phyloP scores from a whole-genome alignment of 2,888 invertebrate genomes.

The Drosophila multiciliata region DNA sequence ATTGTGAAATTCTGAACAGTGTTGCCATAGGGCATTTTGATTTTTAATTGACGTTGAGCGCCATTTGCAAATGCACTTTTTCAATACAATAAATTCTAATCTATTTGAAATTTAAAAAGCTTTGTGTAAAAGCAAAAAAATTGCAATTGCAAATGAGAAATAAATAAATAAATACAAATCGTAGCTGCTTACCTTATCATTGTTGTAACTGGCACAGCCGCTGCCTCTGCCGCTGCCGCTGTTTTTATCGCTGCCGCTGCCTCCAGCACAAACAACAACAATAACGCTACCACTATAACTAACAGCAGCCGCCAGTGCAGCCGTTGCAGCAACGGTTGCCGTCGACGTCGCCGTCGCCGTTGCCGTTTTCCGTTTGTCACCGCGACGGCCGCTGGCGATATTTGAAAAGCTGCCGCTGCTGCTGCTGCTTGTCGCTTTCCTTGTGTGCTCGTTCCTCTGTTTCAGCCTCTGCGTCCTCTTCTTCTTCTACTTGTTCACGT shows the following conservation, averaged over 20 bases:
- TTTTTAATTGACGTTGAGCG: constrained; percentile 26
- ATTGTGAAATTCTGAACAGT: constrained; percentile 11
- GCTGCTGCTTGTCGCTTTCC: constrained; percentile 3
- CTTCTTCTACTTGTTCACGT: constrained; percentile 1
- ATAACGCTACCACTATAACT: constrained; percentile 13
- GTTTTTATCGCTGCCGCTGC: constrained; percentile 14
- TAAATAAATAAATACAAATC: background rate
- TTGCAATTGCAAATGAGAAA: background rate
- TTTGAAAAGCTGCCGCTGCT: constrained; percentile 13
- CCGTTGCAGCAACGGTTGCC: constrained; percentile 28
- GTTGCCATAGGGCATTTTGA: background rate
- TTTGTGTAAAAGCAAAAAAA: no score
- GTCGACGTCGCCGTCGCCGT: constrained; percentile 39
- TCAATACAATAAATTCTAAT: background rate
- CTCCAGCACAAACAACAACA: constrained; percentile 40
- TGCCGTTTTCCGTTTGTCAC: constrained; percentile 54
- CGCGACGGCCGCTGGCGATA: constrained; percentile 27
- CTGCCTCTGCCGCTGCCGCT: constrained; percentile 20
- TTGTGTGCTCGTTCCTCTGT: background rate
- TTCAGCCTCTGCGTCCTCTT: background rate
- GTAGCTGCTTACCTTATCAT: constrained; percentile 60
- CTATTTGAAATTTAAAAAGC: background rate
- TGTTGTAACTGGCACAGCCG: constrained; percentile 57
- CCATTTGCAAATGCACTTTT: constrained; percentile 37
- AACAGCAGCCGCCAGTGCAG: constrained; percentile 49